Evolutionary conservation across 2,888 invertebrate genomes (phyloP).

Genomic region (Apocheima hispidaria): DNA sequence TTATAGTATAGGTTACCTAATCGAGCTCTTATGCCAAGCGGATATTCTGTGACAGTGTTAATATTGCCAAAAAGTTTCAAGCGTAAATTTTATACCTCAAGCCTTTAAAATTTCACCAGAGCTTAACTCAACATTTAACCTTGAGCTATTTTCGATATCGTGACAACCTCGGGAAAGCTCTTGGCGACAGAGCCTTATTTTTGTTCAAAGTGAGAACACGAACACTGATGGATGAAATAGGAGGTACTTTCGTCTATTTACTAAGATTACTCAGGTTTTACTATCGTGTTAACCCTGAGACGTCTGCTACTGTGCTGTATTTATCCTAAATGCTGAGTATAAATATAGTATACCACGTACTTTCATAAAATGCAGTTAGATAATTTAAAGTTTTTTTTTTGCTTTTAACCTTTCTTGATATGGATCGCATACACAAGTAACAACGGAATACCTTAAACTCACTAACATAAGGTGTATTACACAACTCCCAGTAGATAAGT

Average conservation of each 20-base stretch:
- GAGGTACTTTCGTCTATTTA: conserved; percentile 33
- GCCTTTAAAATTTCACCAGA: background rate
- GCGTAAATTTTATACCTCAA: background rate
- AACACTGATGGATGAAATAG: conserved; percentile 37
- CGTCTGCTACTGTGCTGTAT: conserved; percentile 9
- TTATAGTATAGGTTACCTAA: no score
- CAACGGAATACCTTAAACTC: background rate
- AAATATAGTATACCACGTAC: background rate
- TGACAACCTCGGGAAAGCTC: conserved; percentile 6
- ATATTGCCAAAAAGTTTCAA: background rate
- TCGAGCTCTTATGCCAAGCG: no score
- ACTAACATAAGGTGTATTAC: background rate
- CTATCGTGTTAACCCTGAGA: conserved; percentile 16
- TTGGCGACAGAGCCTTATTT: conserved; percentile 13
- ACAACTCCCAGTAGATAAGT: conserved; percentile 21
- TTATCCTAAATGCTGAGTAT: background rate
- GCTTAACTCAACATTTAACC: conserved; percentile 3
- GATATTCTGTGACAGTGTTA: no score
- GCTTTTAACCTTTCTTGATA: background rate
- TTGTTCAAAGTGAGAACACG: background rate
- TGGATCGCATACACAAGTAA: background rate
- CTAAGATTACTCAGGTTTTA: conserved; percentile 15
- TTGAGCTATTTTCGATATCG: conserved; percentile 9
- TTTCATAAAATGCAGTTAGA: background rate
- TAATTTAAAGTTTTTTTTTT: background rate